phyloP scores from a whole-genome alignment of 2,113 vertebrate species.

The Vulpes lagopus region DNA sequence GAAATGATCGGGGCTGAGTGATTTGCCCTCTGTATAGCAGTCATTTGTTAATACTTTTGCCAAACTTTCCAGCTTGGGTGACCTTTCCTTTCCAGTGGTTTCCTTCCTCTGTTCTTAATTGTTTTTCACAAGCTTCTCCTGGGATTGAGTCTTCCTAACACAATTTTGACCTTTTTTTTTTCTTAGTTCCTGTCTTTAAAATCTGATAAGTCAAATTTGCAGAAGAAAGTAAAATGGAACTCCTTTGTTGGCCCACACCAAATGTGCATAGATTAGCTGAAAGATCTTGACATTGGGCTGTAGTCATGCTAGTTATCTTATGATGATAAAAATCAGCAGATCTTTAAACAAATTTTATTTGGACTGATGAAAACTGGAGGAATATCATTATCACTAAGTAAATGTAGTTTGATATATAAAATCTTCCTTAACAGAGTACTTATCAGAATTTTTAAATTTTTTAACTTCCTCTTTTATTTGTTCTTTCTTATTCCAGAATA shows the following conservation, averaged over 20 bases:
- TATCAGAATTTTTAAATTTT: not conserved
- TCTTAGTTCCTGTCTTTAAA: not conserved
- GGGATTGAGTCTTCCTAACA: not conserved
- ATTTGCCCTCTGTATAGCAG: not conserved
- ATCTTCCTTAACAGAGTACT: not conserved
- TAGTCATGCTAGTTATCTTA: not conserved
- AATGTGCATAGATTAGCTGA: not conserved
- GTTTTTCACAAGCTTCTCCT: not conserved
- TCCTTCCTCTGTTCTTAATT: constrained; percentile 21
- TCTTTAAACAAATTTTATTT: not conserved
- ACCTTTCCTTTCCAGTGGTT: not conserved
- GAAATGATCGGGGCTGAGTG: not conserved
- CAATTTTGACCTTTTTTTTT: constrained; percentile 12
- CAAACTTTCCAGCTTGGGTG: not conserved
- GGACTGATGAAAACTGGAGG: constrained; percentile 5
- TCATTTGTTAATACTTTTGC: not conserved
- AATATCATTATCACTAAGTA: constrained; percentile 32
- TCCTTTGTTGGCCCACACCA: not conserved
- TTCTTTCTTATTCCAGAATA: constrained; percentile 39
- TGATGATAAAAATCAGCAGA: constrained; percentile 9
- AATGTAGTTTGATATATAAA: not conserved
- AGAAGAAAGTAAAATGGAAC: constrained; percentile 8
- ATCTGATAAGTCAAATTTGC: not conserved
- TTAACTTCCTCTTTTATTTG: not conserved
- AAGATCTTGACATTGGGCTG: not conserved